Base-by-base conservation (phyloP, 2,888 invertebrate genomes). In the Epicampocera succincta region DNA sequence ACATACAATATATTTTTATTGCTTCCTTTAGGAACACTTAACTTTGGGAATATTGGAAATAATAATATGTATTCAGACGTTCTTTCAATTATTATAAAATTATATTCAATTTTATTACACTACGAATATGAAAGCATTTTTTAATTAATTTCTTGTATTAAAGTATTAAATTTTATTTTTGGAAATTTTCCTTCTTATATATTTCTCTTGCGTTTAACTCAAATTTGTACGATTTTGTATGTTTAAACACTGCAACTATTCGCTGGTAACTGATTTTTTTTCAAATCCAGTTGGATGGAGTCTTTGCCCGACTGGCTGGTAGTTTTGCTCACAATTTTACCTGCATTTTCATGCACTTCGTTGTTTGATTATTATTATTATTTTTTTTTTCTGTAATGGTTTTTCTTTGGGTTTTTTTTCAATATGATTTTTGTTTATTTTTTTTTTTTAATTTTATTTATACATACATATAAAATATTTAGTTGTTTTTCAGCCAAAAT, bases 231-330 rank as follows among this genome's bases (percentile, higher is more conserved):
- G 73, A 61, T 50, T 66, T 77, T 46, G 21, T 71, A 54, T 60
- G 68, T 73, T 83, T 73, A 42, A 69, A 68, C 83, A 65, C 80
- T 50, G 15, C 63, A 63, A 58, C 73, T 73, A 65, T 69, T 80
- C 72, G 69, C 69, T 77, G 58, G 52, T 65, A 75, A 79, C 83
- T 83, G 68, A 79, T 65, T 66, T 58, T 73, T 42, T 66, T 63
- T 44, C 9, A 33, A 77, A 82, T 73, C 68, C 63, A 78, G 65
- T 78, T 56, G 65, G 29, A 46, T n/a, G 19, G 38, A 68, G 66
- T 60, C 68, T 84, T 74, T 66, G 66, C 73, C 58, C 75, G 58
- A 46, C 63, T 65, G 65, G 66, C 54, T 76, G 46, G 68, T 72
- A 38, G 74, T 65, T 74, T 63, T 61, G 65, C 50, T 60, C 11